These are phyloP conservation scores for Sterrhoptilus dennistouni DNA, from an alignment of 2,113 vertebrate genomes.

Conservation along the genomic window DNA sequence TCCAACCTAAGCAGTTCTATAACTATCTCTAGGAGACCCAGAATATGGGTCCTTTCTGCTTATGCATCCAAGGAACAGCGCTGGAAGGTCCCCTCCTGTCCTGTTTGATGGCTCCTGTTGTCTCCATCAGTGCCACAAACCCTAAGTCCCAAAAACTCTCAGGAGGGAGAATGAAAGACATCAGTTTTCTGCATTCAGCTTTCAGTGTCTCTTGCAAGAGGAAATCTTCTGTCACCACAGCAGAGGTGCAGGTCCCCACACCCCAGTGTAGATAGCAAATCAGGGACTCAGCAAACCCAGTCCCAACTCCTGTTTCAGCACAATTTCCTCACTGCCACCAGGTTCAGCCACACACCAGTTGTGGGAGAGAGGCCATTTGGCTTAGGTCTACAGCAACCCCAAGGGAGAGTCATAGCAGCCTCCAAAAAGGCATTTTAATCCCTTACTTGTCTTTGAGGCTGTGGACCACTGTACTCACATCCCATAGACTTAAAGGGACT, in stretches of 20 bases:
- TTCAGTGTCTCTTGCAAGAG: neutral
- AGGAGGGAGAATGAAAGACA: neutral
- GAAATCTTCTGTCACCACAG: neutral
- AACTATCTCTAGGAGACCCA: neutral
- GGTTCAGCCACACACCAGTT: neutral
- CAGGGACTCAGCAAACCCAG: neutral
- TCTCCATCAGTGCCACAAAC: neutral
- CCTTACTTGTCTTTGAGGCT: neutral
- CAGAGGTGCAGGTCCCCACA: neutral
- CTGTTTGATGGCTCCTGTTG: neutral
- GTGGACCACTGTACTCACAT: accelerated
- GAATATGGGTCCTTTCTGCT: neutral
- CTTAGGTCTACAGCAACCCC: neutral
- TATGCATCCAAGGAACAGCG: neutral
- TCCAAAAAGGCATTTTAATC: neutral
- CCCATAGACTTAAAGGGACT: accelerated
- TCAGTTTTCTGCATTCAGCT: neutral
- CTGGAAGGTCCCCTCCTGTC: neutral
- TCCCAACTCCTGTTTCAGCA: neutral
- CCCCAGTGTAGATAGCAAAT: neutral
- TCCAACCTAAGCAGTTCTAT: neutral
- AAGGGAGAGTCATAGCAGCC: accelerated
- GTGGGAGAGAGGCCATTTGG: neutral
- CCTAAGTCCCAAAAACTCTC: neutral
- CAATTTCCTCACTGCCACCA: neutral